Conservation (phyloP, 2,113 vertebrate genomes). For the Oncorhynchus tshawytscha region DNA sequence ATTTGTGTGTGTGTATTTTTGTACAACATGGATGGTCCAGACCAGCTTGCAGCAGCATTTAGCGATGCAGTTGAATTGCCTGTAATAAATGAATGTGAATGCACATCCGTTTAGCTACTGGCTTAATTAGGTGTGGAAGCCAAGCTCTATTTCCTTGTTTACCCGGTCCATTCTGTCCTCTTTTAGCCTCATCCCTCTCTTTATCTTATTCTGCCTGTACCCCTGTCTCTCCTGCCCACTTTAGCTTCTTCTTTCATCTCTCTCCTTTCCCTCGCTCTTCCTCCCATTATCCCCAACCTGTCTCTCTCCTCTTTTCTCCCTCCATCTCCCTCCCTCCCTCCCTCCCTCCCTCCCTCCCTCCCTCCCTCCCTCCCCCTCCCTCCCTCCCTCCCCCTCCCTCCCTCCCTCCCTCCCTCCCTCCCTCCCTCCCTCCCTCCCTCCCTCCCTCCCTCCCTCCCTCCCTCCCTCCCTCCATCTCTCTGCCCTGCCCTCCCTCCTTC, state of each 20-base stretch:
- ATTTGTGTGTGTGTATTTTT: no score
- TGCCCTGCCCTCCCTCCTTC: no score
- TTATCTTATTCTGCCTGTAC: not conserved
- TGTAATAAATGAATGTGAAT: not conserved
- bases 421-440: no score
- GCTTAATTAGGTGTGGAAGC: not conserved
- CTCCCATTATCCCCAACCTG: not conserved
- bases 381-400: no score
- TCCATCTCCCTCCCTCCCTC: not conserved
- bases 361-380: no score
- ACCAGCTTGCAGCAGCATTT: no score
- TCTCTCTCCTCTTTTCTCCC: not conserved
- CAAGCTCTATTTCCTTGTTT: not conserved
- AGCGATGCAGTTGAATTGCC: no score
- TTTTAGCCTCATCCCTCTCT: not conserved
- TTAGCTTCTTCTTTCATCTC: not conserved
- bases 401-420: no score
- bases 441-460: no score
- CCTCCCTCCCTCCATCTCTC: no score
- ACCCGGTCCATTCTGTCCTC: not conserved
- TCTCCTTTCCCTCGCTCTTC: not conserved
- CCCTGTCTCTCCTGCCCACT: not conserved
- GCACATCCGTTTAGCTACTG: not conserved
- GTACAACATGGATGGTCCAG: no score
- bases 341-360: not conserved